Evolutionary conservation across 2,797 vertebrate species (phyloP).

Genomic region (Sparus aurata): DNA sequence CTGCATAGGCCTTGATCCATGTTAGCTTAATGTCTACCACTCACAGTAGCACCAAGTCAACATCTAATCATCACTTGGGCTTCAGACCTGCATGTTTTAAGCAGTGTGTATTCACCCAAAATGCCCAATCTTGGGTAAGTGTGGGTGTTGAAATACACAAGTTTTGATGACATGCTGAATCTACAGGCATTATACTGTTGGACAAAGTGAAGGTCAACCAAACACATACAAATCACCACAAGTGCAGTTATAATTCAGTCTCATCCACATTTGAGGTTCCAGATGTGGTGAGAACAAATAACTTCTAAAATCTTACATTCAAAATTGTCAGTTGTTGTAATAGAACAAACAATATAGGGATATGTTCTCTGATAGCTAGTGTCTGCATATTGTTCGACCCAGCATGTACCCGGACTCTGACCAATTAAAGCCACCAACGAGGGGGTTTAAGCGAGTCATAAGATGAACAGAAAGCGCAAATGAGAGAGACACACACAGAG

Average conservation of each 20-base stretch:
- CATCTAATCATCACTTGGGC: not conserved
- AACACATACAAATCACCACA: not conserved
- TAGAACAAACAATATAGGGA: not conserved
- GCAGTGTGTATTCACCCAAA: not conserved
- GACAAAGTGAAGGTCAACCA: not conserved
- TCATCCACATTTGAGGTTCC: not conserved
- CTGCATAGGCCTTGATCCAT: not conserved
- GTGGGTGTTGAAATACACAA: not conserved
- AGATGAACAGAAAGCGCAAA: conserved; percentile 27
- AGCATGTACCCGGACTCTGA: conserved; percentile 21
- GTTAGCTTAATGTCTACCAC: not conserved
- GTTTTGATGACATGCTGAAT: not conserved
- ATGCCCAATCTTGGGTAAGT: not conserved
- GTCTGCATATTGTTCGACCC: not conserved
- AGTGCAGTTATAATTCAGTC: not conserved
- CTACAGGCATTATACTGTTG: not conserved
- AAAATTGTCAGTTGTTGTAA: not conserved
- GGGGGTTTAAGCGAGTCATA: conserved; percentile 47
- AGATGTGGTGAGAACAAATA: not conserved
- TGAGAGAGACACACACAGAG: conserved; percentile 15
- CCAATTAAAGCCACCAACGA: conserved; percentile 38
- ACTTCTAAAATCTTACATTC: not conserved
- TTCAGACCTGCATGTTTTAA: not conserved
- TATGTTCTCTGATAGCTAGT: not conserved
- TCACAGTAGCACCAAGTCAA: not conserved